A percentile compares a stretch with the other conserved stretches of the same genome.
Evolutionary conservation across 2,888 invertebrate species (phyloP).

Genomic region (Poecilus cupreus): DNA sequence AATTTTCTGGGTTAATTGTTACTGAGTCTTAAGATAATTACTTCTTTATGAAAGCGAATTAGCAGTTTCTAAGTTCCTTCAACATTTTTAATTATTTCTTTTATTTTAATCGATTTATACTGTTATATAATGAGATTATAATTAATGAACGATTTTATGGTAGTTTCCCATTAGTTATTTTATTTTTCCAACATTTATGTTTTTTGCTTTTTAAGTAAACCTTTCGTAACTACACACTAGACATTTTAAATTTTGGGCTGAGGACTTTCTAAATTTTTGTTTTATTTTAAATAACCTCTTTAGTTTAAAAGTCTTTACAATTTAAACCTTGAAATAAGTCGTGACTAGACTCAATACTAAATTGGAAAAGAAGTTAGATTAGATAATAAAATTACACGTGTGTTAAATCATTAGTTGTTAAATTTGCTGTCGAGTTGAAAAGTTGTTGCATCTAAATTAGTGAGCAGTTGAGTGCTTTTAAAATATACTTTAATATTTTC

Average conservation of each 20-base stretch:
- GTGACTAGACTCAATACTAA: conserved; percentile 19
- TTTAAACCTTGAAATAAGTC: conserved; percentile 9
- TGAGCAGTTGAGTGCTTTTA: too few species aligned
- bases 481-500: background rate
- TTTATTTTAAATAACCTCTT: background rate
- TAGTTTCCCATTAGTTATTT: too few species aligned
- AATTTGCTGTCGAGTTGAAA: background rate
- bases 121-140: conserved; percentile 14
- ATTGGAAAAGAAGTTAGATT: conserved; percentile 11
- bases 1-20: conserved; percentile 47
- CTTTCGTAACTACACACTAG: background rate
- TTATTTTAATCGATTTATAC: background rate
- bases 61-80: conserved; percentile 20
- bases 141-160: background rate
- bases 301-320: background rate
- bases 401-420: conserved; percentile 1
- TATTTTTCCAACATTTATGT: background rate
- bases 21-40: conserved; percentile 15
- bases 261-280: conserved; percentile 3
- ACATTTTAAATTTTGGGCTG: background rate
- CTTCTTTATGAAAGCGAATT: conserved; percentile 29
- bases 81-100: conserved; percentile 4
- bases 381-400: conserved; percentile 4
- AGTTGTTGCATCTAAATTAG: background rate
- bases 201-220: background rate